These are phyloP conservation scores for Tineola bisselliella DNA, from an alignment of 2,888 invertebrate genomes.

Conservation along the genomic window DNA sequence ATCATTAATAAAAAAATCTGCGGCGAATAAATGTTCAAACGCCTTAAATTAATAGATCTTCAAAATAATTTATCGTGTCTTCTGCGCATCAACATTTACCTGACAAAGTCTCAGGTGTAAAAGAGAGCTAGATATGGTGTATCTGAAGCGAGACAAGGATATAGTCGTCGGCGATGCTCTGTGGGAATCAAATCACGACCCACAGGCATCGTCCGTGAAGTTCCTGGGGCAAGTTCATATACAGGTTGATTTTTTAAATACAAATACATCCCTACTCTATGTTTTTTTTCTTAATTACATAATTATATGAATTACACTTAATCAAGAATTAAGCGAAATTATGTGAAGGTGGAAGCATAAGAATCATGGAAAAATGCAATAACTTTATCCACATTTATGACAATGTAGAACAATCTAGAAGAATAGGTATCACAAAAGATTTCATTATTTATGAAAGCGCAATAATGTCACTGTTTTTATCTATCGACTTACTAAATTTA, in stretches of 20 bases:
- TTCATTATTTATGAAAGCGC: too few relatives aligned
- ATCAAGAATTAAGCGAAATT: too few relatives aligned
- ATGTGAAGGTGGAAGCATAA: too few relatives aligned
- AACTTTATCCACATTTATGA: too few relatives aligned
- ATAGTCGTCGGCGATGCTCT: constrained; percentile 28
- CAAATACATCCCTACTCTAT: too few relatives aligned
- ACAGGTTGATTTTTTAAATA: constrained; percentile 28
- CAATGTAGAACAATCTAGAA: too few relatives aligned
- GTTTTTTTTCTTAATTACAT: too few relatives aligned
- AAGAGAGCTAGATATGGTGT: neutral
- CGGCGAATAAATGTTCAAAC: neutral
- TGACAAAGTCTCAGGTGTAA: neutral
- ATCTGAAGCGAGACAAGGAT: constrained; percentile 24
- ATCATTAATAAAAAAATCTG: neutral
- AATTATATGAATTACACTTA: too few relatives aligned
- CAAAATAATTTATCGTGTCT: constrained; percentile 27
- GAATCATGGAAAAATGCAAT: too few relatives aligned
- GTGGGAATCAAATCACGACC: constrained; percentile 66
- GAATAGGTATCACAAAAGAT: too few relatives aligned
- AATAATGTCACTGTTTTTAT: too few relatives aligned
- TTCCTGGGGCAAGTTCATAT: constrained; percentile 33
- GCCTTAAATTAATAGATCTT: constrained; percentile 25
- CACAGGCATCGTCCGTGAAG: constrained; percentile 50
- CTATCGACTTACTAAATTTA: too few relatives aligned
- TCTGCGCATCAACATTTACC: constrained; percentile 21